phyloP scores from a whole-genome alignment of 2,797 vertebrate species.

The Rhyacichthys aspro region DNA sequence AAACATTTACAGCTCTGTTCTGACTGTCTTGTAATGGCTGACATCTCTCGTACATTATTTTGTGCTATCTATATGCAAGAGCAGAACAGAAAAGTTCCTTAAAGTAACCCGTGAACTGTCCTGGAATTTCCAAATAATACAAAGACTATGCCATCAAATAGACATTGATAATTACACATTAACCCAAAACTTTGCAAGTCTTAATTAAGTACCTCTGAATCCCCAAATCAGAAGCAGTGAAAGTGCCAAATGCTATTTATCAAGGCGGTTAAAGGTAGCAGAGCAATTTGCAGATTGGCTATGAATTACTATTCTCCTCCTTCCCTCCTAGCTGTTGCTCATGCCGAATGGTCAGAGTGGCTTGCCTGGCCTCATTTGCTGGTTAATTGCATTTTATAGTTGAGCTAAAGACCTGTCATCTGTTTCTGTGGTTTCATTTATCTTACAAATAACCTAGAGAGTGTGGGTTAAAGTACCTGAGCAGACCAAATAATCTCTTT shows the following conservation, averaged over 20 bases:
- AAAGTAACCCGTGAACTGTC: neutral
- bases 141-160: neutral
- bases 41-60: neutral
- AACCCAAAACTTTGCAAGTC: slow-evolving; percentile 28
- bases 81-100: neutral
- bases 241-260: slow-evolving; percentile 74
- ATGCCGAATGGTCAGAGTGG: slow-evolving; percentile 85
- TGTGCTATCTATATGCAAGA: too few relatives aligned
- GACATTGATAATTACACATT: slow-evolving; percentile 21
- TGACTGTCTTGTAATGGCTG: neutral
- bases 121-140: slow-evolving; percentile 7
- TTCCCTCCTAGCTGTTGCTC: slow-evolving; percentile 81
- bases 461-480: slow-evolving; percentile 76
- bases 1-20: neutral
- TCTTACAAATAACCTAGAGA: slow-evolving; percentile 83
- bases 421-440: slow-evolving; percentile 85
- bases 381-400: slow-evolving; percentile 93
- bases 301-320: slow-evolving; percentile 78
- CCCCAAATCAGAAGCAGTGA: slow-evolving; percentile 64
- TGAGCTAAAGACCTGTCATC: slow-evolving; percentile 87
- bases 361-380: slow-evolving; percentile 91
- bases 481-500: slow-evolving; percentile 67
- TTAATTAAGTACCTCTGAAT: slow-evolving; percentile 61
- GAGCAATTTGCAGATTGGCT: slow-evolving; percentile 70
- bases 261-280: slow-evolving; percentile 57